Evolutionary conservation across 1,140 invertebrate genomes (phyloP).

Genomic region (Andrena cerasifolii): DNA sequence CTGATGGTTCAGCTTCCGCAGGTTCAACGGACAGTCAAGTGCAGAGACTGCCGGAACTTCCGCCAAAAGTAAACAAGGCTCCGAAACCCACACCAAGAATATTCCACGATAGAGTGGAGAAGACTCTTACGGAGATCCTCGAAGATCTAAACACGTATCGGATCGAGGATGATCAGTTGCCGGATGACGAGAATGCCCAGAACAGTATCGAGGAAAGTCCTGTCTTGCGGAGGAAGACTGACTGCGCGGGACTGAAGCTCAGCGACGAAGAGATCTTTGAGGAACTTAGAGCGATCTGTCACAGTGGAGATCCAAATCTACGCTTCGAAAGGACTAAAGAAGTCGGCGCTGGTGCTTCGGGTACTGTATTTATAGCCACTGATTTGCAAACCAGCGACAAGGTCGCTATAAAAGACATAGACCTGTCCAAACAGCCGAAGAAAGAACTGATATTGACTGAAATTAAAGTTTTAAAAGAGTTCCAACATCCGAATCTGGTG

Average conservation of each 20-base stretch:
- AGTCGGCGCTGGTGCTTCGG: slow-evolving; percentile 94
- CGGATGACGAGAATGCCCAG: slow-evolving; percentile 43
- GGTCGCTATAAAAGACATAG: slow-evolving; percentile 98
- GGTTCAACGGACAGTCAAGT: slow-evolving; percentile 70
- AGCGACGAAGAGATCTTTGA: slow-evolving; percentile 93
- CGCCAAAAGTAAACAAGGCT: slow-evolving; percentile 72
- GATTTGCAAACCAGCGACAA: slow-evolving; percentile 89
- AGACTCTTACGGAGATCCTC: slow-evolving; percentile 81
- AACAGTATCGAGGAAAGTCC: slow-evolving; percentile 75
- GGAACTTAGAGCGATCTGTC: slow-evolving; percentile 91
- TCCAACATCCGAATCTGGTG: slow-evolving; percentile 97
- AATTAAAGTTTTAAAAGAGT: slow-evolving; percentile 96
- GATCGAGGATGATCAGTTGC: slow-evolving; percentile 60
- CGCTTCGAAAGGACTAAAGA: slow-evolving; percentile 93
- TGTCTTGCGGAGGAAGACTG: slow-evolving; percentile 77
- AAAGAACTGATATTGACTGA: slow-evolving; percentile 98
- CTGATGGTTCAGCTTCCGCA: slow-evolving; percentile 74
- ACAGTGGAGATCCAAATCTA: slow-evolving; percentile 88
- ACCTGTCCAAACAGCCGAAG: slow-evolving; percentile 95
- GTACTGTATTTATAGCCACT: slow-evolving; percentile 95
- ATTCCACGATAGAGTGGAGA: slow-evolving; percentile 74
- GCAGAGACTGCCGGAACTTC: slow-evolving; percentile 70
- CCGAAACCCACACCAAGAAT: slow-evolving; percentile 78
- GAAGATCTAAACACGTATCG: slow-evolving; percentile 72
- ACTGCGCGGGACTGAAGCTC: slow-evolving; percentile 82